Percentiles rank a stretch among this genome's conserved stretches.
phyloP scores from a whole-genome alignment of 2,888 invertebrate genomes.

The Andrena hattorfiana region DNA sequence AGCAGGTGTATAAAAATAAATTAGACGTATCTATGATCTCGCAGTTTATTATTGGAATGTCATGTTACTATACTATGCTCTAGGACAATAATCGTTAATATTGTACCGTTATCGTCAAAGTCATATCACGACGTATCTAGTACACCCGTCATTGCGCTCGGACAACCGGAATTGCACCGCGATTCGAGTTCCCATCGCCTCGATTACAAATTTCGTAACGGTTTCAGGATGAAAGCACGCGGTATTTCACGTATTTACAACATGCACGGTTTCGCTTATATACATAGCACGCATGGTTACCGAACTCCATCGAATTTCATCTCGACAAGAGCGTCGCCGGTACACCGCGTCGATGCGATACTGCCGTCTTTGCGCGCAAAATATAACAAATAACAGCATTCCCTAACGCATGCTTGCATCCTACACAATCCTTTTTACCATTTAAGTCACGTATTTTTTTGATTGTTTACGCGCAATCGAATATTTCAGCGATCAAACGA shows the following conservation, averaged over 20 bases:
- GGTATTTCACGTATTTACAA: constrained; percentile 7
- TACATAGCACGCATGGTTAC: constrained; percentile 16
- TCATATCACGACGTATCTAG: constrained; percentile 73
- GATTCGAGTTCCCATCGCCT: constrained; percentile 33
- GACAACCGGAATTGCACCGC: constrained; percentile 54
- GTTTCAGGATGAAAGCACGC: constrained; percentile 61
- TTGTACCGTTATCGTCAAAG: constrained; percentile 79
- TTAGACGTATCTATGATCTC: constrained; percentile 77
- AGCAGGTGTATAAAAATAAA: constrained; percentile 60
- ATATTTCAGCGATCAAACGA: constrained; percentile 53
- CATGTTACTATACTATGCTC: constrained; percentile 76
- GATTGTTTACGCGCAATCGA: constrained; percentile 63
- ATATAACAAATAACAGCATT: constrained; percentile 30
- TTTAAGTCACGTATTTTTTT: constrained; percentile 49
- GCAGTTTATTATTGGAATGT: constrained; percentile 81
- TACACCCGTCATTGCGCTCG: constrained; percentile 54
- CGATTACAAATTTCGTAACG: constrained; percentile 39
- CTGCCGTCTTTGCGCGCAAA: constrained; percentile 5
- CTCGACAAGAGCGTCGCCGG: constrained; percentile 17
- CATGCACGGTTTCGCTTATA: constrained; percentile 6
- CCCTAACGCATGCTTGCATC: constrained; percentile 52
- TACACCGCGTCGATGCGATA: constrained; percentile 23
- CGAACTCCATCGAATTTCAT: background rate
- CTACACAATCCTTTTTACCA: constrained; percentile 46
- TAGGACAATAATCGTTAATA: constrained; percentile 82